phyloP scores from a whole-genome alignment of 2,113 vertebrate genomes.

The Sterna hirundo region DNA sequence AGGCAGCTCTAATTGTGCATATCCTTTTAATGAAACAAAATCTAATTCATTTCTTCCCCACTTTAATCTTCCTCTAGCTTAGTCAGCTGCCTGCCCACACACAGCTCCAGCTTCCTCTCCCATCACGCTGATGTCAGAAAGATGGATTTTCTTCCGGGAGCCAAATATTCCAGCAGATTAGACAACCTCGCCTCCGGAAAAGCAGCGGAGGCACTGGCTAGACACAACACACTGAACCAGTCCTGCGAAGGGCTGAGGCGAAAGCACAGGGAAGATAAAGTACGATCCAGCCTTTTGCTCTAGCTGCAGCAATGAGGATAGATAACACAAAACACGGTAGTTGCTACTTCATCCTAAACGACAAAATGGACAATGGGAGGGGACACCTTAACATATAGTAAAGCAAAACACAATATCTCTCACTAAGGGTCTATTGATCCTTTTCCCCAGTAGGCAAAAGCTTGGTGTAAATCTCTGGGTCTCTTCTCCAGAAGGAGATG shows the following conservation, averaged over 20 bases:
- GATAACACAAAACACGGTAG: accelerated
- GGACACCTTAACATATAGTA: not conserved
- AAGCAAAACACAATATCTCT: not conserved
- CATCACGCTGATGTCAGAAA: constrained; percentile 25
- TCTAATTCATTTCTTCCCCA: constrained; percentile 15
- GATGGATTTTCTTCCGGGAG: constrained; percentile 25
- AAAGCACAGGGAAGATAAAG: not conserved
- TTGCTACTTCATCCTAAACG: not conserved
- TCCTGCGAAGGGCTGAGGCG: not conserved
- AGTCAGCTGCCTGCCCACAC: constrained; percentile 26
- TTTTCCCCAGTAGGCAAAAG: not conserved
- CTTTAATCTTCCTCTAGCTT: constrained; percentile 27
- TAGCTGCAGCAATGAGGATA: not conserved
- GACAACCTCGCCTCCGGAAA: not conserved
- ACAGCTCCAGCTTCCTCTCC: constrained; percentile 15
- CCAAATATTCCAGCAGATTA: constrained; percentile 42
- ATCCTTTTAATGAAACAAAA: constrained; percentile 18
- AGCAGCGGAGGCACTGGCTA: not conserved
- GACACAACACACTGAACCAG: not conserved
- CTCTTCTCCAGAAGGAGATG: not conserved
- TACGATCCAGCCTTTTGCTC: not conserved
- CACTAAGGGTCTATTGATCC: not conserved
- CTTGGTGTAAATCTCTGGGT: not conserved
- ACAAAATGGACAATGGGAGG: not conserved
- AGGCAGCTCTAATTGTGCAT: not conserved